Base-by-base conservation (phyloP, 23 tunicate species). In the Oikopleura albicans region DNA sequence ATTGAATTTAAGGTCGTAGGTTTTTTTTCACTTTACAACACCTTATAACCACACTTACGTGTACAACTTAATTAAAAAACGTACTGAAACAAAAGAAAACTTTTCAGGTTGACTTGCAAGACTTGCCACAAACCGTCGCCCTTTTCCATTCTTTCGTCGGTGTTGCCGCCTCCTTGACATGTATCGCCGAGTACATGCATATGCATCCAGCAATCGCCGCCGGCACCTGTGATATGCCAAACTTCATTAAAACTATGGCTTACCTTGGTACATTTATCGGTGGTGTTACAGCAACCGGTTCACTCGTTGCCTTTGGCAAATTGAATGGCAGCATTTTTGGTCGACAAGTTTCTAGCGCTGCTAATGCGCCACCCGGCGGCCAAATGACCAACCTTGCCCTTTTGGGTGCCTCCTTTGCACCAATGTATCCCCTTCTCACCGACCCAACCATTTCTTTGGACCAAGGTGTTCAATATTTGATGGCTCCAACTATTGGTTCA, bases 261-360 rank as follows among this genome's bases (percentile, higher is more conserved):
- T 91, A 91, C 84, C 86, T 91, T 0, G 97, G 97, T 36, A 91
- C 97, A 0, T 91, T 89, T 79, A 91, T 91, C 71, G 97, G 97
- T 31, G 97, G 97, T 27, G 97, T 91, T 66, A 91, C 97, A 0
- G 89, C 89, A 85, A 91, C 94, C 63, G 97, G 97, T 22, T 91
- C 97, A 39, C 83, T 91, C 63, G 88, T 91, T 40, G 97, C 97
- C 28, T 91, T 89, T 79, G 97, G 97, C 85, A 91, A 91, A 40
- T 83, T 91, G 76, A 87, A 91, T 84, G 97, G 97, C 88, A 4
- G 12, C 33, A 8, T 75, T 75, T 75, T 31, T 16, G 29, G 8
- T 75, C 33, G 8, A 37, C 35, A 39, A 75, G 33, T 75, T 16
- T 75, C 38, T 75, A 12, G 8, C 1, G 92, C 97, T 35, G 89